Conservation (phyloP, 1,140 invertebrate genomes). For the Probaryconus sp. region DNA sequence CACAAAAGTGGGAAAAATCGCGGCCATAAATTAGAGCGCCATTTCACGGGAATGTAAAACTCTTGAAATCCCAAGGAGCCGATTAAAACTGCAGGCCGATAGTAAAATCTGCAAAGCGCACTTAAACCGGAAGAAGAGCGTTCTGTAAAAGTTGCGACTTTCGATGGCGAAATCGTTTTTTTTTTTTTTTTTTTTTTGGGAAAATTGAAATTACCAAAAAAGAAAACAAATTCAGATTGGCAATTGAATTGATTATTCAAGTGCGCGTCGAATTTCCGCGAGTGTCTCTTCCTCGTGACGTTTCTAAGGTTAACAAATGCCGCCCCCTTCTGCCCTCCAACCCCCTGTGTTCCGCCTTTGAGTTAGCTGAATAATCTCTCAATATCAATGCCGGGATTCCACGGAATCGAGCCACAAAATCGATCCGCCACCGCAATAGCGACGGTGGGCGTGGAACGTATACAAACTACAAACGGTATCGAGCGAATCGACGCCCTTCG, state of each 20-base stretch:
- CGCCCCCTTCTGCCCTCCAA: neutral
- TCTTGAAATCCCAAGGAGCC: too few species aligned
- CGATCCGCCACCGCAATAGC: conserved; percentile 36
- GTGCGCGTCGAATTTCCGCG: conserved; percentile 9
- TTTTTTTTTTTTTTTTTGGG: too few species aligned
- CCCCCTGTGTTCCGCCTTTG: neutral
- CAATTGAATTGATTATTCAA: conserved; percentile 35
- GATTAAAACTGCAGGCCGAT: too few species aligned
- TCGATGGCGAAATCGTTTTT: too few species aligned
- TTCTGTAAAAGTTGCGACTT: too few species aligned
- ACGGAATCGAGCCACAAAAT: conserved; percentile 50
- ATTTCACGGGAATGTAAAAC: too few species aligned
- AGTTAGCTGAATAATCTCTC: conserved; percentile 38
- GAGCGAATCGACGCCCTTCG: conserved; percentile 70
- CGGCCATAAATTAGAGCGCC: too few species aligned
- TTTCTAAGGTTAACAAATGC: conserved; percentile 26
- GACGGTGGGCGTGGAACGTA: conserved; percentile 39
- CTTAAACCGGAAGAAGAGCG: too few species aligned
- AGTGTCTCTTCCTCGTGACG: neutral
- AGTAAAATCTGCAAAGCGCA: too few species aligned
- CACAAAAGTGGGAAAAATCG: too few species aligned
- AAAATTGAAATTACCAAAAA: too few species aligned
- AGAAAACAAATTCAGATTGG: too few species aligned
- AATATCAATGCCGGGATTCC: conserved; percentile 47
- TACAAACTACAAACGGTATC: conserved; percentile 61